Evolutionary conservation across 2,888 invertebrate genomes (phyloP), one percentile per base, ranked within the genome.

Genomic region (Drosophila imparisetae): DNA sequence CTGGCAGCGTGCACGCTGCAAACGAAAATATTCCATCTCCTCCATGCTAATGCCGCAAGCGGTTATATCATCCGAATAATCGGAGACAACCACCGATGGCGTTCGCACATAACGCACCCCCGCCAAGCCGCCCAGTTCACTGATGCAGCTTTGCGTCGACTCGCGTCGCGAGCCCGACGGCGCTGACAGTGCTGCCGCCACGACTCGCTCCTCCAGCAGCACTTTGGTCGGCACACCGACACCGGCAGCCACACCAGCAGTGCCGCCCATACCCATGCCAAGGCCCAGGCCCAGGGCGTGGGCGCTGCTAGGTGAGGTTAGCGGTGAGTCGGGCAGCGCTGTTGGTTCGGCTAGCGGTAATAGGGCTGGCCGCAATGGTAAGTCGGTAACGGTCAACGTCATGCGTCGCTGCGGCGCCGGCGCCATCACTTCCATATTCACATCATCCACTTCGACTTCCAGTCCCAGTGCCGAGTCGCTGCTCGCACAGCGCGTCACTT

Each of bases 11-110:
- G 92, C 79, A 21, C 94, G 91, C 72, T 94, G 94, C 78, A 93
- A 93, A 4, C 94, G 93, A 81, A 94, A 94, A 86, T 94, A 94
- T 83, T 95, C 95, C 73, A 95, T 94, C 80, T 95, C 95, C 81
- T 95, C 95, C 50, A 95, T 92, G 32, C 94, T 94, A 24, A 95
- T 92, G 58, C 94, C 94, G 64, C 93, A 93, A 83, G 94, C 93
- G n/a, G 83, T 90, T 8, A 94, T 93, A 86, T 95, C 97, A 88
- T 97, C 97, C 0, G 97, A 97, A 90, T 97, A 97, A 92, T 97
- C 97, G 89, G 97, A 97, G 49, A 97, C 96, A 4, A 97, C 97
- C 53, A 97, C 97, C 64, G 97, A 97, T 0, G 97, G 97, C 0
- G 97, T 97, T 69, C 97, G 93, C 92, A 96, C 96, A 85, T 95